Percentiles rank a stretch among this genome's conserved stretches.
These are phyloP conservation scores for Falco biarmicus DNA, from an alignment of 2,797 vertebrate species.

Conservation along the genomic window DNA sequence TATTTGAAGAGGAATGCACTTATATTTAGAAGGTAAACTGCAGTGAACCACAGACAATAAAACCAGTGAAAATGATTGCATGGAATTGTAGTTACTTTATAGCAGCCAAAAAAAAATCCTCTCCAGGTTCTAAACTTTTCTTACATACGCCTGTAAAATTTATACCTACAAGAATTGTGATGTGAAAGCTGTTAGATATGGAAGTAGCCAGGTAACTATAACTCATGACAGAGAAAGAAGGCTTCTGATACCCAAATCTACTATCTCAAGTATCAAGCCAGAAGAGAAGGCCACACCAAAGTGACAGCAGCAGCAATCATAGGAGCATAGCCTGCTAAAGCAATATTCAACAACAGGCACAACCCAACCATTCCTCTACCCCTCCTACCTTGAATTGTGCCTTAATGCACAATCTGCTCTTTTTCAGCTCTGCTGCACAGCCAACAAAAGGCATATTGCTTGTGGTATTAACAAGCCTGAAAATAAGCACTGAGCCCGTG, in stretches of 20 bases:
- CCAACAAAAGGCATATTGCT: background rate
- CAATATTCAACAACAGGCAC: background rate
- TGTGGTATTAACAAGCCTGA: background rate
- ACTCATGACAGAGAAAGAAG: background rate
- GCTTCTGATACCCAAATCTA: background rate
- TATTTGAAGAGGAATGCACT: background rate
- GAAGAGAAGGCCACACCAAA: background rate
- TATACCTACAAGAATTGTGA: background rate
- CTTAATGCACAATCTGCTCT: background rate
- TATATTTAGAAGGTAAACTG: background rate
- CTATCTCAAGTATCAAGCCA: background rate
- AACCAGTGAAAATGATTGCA: background rate
- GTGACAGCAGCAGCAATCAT: background rate
- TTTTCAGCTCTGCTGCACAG: conserved; percentile 13
- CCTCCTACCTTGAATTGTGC: background rate
- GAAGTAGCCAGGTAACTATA: background rate
- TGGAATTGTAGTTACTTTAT: background rate
- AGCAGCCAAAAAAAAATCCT: background rate
- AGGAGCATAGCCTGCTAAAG: background rate
- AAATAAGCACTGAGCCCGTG: conserved; percentile 4
- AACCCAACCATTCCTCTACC: background rate
- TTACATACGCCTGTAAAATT: background rate
- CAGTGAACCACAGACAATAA: background rate
- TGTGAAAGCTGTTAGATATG: background rate
- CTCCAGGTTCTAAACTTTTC: background rate